Evolutionary conservation across 2,113 vertebrate species (phyloP), one percentile per base, ranked within the genome.

Genomic region (Chamaetylas fuelleborni): DNA sequence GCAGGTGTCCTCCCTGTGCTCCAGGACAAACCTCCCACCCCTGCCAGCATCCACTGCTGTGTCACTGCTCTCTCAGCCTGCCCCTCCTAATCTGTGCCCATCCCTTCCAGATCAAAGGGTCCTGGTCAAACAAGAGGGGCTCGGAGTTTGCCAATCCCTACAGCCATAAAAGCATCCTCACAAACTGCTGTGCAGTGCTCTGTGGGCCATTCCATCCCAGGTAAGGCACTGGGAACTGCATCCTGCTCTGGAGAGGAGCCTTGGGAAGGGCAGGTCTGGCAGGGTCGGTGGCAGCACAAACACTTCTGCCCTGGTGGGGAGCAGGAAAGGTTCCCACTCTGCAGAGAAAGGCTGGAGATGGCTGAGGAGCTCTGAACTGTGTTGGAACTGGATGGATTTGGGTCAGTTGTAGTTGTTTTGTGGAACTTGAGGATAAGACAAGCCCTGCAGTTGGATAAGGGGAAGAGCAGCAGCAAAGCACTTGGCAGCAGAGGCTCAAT

Each of bases 121-220:
- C 99, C 13, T 99, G 99, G 99, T 99, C 99, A 38, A 99, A 97
- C 95, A 99, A 99, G 98, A 98, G 98, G 90, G 98, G 98, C 24
- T 97, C 98, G 1, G 99, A 99, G 95, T 98, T 98, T 72, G 98
- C 98, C 96, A 99, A 99, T 78, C 99, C 99, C 31, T 99, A 99
- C 98, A 99, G 98, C 97, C 98, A 99, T 96, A 99, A 98, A 97
- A 99, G 98, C 96, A 98, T 99, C 81, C 96, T 99, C 92, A 98
- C 98, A n/a, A 99, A 99, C 98, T 99, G 99, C 97, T 99, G 99
- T 81, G 98, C 97, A 13, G 99, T 99, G 31, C 98, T 99, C 81
- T 99, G 99, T 58, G 99, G 99, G 11, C 99, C 99, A 1, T 98
- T 99, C 97, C 98, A 99, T 28, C 99, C 99, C 86, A 99, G 99